Base-by-base conservation (phyloP, 2,797 vertebrate genomes). In the Decapterus maruadsi region DNA sequence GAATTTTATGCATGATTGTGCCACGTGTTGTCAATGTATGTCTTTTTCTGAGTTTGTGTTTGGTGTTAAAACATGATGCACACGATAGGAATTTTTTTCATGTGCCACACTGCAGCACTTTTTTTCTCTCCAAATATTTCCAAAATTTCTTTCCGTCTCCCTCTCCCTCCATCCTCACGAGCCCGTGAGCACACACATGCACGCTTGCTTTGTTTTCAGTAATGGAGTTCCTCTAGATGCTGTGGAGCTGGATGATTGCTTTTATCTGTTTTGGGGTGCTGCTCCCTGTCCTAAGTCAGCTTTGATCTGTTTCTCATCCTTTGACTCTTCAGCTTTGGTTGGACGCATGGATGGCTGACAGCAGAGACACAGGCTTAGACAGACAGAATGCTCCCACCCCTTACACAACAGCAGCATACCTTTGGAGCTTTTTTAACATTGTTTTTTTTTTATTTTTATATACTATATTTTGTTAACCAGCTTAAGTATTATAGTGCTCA, bases 241-340 rank as follows among this genome's bases (percentile, higher is more conserved):
- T 66, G 55, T 56, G 29, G 70, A 59, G 62, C 67, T 76, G 72
- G 60, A 75, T 80, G 72, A 78, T 83, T 82, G 76, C 4, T 5
- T 70, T 62, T 50, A 75, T 84, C 67, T 77, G 72, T 86, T 84
- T 81, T 80, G 58, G 68, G 58, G 58, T 67, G 43, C 65, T 80
- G 50, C 54, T 76, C 62, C 50, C 68, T 78, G 42, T 58, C 59
- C 19, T 72, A 26, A 62, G 69, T 84, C 64, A 54, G 57, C 76
- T 81, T 82, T 78, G 74, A 89, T 86, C 69, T 70, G 46, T 65
- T 75, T 62, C 59, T 80, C 74, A 68, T 78, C 70, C 51, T 78
- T 64, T 66, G 63, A 74, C 9, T 66, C 40, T 17, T 54, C 68
- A 77, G 34, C 19, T 64, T 1, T 50, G 64, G 62, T 38, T 81